Conservation (phyloP, 1,140 invertebrate genomes). For the Meteorus sp. region DNA sequence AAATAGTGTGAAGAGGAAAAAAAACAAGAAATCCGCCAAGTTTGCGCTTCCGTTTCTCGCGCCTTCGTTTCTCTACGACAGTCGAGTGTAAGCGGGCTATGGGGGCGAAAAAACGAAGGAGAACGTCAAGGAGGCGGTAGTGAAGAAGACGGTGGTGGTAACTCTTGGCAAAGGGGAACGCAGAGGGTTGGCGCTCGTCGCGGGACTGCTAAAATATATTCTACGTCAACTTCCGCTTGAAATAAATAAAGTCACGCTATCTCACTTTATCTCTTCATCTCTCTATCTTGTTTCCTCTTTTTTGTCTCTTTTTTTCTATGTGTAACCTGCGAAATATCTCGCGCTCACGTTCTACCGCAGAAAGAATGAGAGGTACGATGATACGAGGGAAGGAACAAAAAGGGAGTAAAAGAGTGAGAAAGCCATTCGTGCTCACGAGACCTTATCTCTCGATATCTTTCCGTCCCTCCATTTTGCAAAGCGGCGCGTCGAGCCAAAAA, state of each 20-base stretch:
- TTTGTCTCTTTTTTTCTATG: slow-evolving; percentile 20
- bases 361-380: neutral
- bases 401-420: slow-evolving; percentile 20
- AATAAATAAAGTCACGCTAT: slow-evolving; percentile 61
- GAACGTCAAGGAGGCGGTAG: too few relatives aligned
- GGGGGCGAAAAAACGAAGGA: slow-evolving; percentile 31
- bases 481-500: neutral
- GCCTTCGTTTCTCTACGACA: slow-evolving; percentile 44
- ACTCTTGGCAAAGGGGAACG: slow-evolving; percentile 10
- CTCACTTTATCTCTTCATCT: slow-evolving; percentile 18
- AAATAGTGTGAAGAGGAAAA: neutral
- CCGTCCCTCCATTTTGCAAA: slow-evolving; percentile 10
- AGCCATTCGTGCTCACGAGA: slow-evolving; percentile 47
- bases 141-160: slow-evolving; percentile 23
- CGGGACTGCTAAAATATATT: slow-evolving; percentile 55
- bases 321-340: slow-evolving; percentile 14
- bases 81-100: slow-evolving; percentile 22
- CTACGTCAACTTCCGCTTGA: slow-evolving; percentile 58
- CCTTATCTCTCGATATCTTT: slow-evolving; percentile 55
- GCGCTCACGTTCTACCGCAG: slow-evolving; percentile 9
- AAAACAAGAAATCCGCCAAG: slow-evolving; percentile 51
- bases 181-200: slow-evolving; percentile 31
- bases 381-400: too few relatives aligned
- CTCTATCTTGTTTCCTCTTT: neutral
- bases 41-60: slow-evolving; percentile 57